These are phyloP conservation scores for Mus spretus DNA, from an alignment of 2,797 vertebrate species.

Conservation along the genomic window DNA sequence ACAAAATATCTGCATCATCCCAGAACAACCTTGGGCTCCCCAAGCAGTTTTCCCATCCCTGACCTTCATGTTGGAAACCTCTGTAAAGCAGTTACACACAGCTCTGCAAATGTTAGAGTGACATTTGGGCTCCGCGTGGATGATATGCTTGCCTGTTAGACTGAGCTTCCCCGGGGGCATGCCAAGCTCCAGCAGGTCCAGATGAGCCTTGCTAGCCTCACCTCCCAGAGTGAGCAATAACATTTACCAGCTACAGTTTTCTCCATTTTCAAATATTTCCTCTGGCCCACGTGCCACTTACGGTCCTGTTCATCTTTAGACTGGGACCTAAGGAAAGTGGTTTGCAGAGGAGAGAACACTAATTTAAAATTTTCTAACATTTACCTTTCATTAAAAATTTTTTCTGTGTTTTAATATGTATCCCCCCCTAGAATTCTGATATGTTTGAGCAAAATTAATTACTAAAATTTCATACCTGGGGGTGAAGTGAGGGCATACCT, in stretches of 20 bases:
- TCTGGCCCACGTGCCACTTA: slow-evolving; percentile 33
- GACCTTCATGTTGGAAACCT: slow-evolving; percentile 80
- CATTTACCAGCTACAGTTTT: slow-evolving; percentile 89
- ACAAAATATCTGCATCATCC: slow-evolving; percentile 36
- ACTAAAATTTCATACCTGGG: slow-evolving; percentile 52
- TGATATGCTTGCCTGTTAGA: slow-evolving; percentile 53
- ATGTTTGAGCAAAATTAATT: slow-evolving; percentile 73
- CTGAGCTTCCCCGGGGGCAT: slow-evolving; percentile 76
- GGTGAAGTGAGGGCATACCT: background rate
- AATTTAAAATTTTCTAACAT: slow-evolving; percentile 81
- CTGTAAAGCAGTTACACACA: slow-evolving; percentile 81
- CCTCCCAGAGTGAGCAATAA: slow-evolving; percentile 88
- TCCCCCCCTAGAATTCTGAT: slow-evolving; percentile 38
- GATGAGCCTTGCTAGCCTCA: slow-evolving; percentile 55
- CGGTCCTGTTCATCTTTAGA: slow-evolving; percentile 34
- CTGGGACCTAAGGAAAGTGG: slow-evolving; percentile 34
- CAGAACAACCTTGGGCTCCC: slow-evolving; percentile 37
- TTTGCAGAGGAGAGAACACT: slow-evolving; percentile 34
- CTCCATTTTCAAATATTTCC: slow-evolving; percentile 88
- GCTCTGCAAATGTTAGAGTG: slow-evolving; percentile 90
- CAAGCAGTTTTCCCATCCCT: slow-evolving; percentile 78
- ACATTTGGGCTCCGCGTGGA: slow-evolving; percentile 88
- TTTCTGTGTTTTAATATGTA: slow-evolving; percentile 75
- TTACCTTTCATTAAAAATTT: slow-evolving; percentile 79
- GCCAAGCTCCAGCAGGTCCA: slow-evolving; percentile 71